Evolutionary conservation across 2,797 vertebrate species (phyloP), one percentile per base, ranked within the genome.

Genomic region (Ctenopoma kingsleyae): DNA sequence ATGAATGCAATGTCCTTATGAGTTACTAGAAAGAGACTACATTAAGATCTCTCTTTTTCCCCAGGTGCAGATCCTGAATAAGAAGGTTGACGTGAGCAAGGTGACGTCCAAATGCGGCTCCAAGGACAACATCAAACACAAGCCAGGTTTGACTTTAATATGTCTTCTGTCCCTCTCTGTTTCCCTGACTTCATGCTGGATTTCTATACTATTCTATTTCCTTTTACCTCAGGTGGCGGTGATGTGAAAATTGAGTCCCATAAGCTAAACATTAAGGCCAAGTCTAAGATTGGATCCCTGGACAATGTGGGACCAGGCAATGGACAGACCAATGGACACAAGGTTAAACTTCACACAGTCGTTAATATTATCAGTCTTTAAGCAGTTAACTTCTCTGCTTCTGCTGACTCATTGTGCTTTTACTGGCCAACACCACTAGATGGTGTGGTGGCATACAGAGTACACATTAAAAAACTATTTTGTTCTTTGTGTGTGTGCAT

Each of bases 61-160:
- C 8, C 79, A 95, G 98, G 95, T 99, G 87, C 97, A 99, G 91
- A 99, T 99, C 90, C 93, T 96, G 84, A 97, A 92, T 88, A 98
- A 96, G 90, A 99, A 98, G 76, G 95, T 97, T 0, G 97, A 99
- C 62, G 72, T 98, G 71, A 98, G 97, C 80, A 98, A 97, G 87
- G 96, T 98, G 84, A 95, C 96, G 3, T 95, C 97, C 51, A 99
- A 98, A 91, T 98, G 96, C 59, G 97, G 98, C 63, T 99, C 98
- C 41, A 99, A 99, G 94, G 93, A 96, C 61, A 98, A 94, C 86
- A 95, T 97, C 64, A 99, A 98, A 76, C 89, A 97, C 74, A 99
- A 97, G 88, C 95, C 97, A 93, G 97, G 98, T 99, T 82, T 35
- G 57, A 30, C 38, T 56, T 32, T 5, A 41, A n/a, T 25, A 15